Percentiles rank a stretch among this genome's conserved stretches.
These are phyloP conservation scores for Himalopsyche phryganea DNA, from an alignment of 1,140 invertebrate genomes.

Conservation along the genomic window DNA sequence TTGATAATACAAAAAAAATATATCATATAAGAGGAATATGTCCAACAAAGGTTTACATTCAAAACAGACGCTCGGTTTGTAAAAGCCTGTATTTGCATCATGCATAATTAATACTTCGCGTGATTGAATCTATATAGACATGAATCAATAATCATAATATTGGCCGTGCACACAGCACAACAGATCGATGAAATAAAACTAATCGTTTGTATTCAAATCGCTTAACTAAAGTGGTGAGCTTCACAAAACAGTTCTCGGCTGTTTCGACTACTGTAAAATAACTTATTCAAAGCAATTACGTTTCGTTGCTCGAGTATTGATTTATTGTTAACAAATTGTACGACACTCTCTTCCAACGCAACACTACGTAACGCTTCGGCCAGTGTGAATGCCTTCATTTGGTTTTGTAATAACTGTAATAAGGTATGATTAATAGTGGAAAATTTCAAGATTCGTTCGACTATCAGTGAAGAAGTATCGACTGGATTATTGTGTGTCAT, in stretches of 20 bases:
- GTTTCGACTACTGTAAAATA: slow-evolving; percentile 27
- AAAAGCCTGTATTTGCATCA: no score
- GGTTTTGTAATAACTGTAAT: slow-evolving; percentile 23
- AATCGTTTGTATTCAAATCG: slow-evolving; percentile 5
- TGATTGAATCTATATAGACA: no score
- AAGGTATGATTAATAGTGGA: slow-evolving; percentile 14
- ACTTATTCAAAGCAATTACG: slow-evolving; percentile 25
- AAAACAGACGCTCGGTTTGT: no score
- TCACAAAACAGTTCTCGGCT: slow-evolving; percentile 10
- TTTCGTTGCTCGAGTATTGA: slow-evolving; percentile 16
- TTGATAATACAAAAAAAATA: no score
- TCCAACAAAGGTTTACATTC: no score
- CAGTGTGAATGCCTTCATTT: slow-evolving; percentile 23
- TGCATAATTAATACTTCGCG: no score
- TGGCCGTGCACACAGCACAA: no score
- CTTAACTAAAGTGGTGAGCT: slow-evolving; percentile 17
- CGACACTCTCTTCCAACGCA: slow-evolving; percentile 9
- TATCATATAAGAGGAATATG: no score
- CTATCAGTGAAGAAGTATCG: background rate
- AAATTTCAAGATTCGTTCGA: no score
- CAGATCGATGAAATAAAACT: no score
- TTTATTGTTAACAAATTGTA: slow-evolving; percentile 28
- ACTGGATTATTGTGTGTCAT: background rate
- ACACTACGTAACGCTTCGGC: background rate
- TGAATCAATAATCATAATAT: no score